These are phyloP conservation scores for Hippocampus guttulatus DNA, from an alignment of 2,113 vertebrate species.

Conservation along the genomic window DNA sequence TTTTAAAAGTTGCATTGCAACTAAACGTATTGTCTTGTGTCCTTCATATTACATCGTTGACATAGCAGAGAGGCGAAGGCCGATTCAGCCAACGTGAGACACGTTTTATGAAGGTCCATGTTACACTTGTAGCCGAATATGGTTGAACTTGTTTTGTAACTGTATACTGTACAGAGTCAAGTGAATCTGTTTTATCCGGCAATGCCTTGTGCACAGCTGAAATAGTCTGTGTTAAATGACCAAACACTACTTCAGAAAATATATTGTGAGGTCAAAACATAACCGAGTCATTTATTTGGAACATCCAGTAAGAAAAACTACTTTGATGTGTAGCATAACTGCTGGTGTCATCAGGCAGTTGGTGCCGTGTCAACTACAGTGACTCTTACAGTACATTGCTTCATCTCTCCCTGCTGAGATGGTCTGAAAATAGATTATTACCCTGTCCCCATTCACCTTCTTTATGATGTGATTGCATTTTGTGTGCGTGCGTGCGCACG, in stretches of 20 bases:
- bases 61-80: not conserved
- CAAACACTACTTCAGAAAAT: slow-evolving; percentile 1
- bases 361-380: slow-evolving; percentile 7
- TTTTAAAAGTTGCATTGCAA: not conserved
- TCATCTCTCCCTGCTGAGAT: slow-evolving; percentile 15
- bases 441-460: not conserved
- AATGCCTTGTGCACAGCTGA: slow-evolving; percentile 15
- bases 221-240: slow-evolving; percentile 6
- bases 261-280: not conserved
- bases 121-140: not conserved
- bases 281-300: not conserved
- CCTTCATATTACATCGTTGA: not conserved
- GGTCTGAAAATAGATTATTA: not conserved
- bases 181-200: slow-evolving; percentile 10
- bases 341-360: not conserved
- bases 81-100: not conserved
- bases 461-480: not conserved
- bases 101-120: not conserved
- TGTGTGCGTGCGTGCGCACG: slow-evolving; percentile 2
- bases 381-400: slow-evolving; percentile 13
- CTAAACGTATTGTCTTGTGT: not conserved
- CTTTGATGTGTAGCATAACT: slow-evolving; percentile 2
- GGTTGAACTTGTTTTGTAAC: not conserved
- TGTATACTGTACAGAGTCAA: not conserved
- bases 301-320: not conserved